Conservation (phyloP, 2,888 invertebrate species). For the Drepanosiphum platanoidis region DNA sequence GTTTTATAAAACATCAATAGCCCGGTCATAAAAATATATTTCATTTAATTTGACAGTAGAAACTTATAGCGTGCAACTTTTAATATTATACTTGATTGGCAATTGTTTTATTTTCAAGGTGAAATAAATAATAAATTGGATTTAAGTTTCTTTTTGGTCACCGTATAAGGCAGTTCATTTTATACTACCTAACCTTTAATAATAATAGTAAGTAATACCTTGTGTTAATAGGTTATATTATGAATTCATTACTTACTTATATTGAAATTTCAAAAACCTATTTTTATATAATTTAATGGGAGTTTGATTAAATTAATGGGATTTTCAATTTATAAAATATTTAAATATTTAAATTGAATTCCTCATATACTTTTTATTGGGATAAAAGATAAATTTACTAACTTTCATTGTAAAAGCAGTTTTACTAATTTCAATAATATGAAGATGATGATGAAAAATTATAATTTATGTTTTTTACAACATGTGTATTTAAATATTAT, state of each 20-base stretch:
- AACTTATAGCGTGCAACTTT: constrained; percentile 17
- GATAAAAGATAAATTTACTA: too few relatives aligned
- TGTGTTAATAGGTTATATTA: neutral
- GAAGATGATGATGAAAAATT: neutral
- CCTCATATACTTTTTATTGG: too few relatives aligned
- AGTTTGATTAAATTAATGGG: too few relatives aligned
- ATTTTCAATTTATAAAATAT: too few relatives aligned
- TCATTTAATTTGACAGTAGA: neutral
- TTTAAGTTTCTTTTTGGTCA: constrained; percentile 16
- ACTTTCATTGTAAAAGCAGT: neutral
- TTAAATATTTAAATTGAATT: too few relatives aligned
- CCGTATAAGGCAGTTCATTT: constrained; percentile 19
- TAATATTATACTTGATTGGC: neutral
- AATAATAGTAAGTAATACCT: neutral
- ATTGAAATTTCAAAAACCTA: too few relatives aligned
- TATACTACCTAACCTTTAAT: neutral
- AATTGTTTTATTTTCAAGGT: constrained; percentile 35
- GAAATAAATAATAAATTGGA: constrained; percentile 18
- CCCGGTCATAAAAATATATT: neutral
- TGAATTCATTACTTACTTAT: too few relatives aligned
- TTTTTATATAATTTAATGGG: too few relatives aligned
- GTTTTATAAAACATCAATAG: neutral
- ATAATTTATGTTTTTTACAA: neutral
- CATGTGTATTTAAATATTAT: neutral
- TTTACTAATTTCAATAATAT: neutral